Evolutionary conservation across 2,888 invertebrate species (phyloP).

Genomic region (Deroplatys truncata): DNA sequence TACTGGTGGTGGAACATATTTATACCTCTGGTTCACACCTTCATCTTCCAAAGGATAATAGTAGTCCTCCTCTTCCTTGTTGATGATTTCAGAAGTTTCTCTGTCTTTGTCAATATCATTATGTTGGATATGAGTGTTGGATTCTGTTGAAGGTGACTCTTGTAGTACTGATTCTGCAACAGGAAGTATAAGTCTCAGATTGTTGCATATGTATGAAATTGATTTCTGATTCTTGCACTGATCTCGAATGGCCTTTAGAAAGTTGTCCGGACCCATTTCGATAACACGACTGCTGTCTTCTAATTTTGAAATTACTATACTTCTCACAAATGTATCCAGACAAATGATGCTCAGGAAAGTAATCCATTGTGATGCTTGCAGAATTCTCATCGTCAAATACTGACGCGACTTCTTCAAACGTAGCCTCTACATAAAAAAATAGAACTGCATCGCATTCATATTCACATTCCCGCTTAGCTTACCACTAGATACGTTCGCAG

Average conservation of each 20-base stretch:
- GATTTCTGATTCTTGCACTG: constrained; percentile 6
- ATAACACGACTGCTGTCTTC: neutral
- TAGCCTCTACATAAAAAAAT: neutral
- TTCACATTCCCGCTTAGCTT: neutral
- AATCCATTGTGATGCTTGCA: neutral
- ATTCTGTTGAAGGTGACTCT: neutral
- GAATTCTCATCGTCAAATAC: neutral
- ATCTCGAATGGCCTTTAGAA: neutral
- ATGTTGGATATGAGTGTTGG: neutral
- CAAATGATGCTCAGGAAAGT: neutral
- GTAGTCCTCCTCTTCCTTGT: neutral
- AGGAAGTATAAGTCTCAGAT: neutral
- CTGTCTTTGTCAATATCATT: neutral
- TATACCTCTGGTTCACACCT: neutral
- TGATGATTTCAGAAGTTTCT: neutral
- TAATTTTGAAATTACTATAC: neutral
- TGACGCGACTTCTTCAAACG: neutral
- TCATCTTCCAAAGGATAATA: neutral
- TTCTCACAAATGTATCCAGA: neutral
- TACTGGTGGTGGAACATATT: neutral
- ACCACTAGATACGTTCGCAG: neutral
- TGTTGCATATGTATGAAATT: constrained; percentile 4
- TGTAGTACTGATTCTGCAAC: neutral
- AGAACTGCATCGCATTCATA: neutral
- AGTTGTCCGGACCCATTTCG: neutral